Percentiles rank a stretch among this genome's conserved stretches.
Conservation (phyloP, 2,888 invertebrate genomes). For the Stegana nigrithorax region DNA sequence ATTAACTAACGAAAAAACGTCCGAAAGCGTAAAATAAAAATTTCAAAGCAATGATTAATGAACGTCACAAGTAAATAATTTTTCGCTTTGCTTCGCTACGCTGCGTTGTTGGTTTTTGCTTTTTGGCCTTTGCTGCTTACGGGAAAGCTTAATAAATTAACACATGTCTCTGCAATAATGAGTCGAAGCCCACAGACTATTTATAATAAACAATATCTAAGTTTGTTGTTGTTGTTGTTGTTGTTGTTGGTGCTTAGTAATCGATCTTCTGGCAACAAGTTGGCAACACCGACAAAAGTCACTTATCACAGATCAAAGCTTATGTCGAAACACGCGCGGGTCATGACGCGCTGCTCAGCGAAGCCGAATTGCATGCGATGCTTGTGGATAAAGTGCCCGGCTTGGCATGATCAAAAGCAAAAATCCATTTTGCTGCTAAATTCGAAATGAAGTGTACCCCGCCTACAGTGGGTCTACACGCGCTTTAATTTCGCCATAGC, state of each 20-base stretch:
- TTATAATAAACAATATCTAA: constrained; percentile 32
- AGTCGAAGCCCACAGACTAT: constrained; percentile 37
- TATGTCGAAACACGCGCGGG: constrained; percentile 1
- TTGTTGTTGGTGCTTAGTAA: background rate
- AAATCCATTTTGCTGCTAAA: too few species aligned
- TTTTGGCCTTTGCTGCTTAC: too few species aligned
- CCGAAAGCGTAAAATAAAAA: constrained; percentile 3
- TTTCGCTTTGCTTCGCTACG: background rate
- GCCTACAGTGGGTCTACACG: too few species aligned
- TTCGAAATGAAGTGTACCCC: too few species aligned
- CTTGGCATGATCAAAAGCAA: too few species aligned
- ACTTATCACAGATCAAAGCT: background rate
- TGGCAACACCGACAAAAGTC: background rate
- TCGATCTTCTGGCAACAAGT: background rate
- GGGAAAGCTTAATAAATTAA: constrained; percentile 62
- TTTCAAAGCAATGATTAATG: constrained; percentile 51
- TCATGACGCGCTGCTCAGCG: too few species aligned
- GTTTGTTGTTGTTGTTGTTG: background rate
- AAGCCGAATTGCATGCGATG: too few species aligned
- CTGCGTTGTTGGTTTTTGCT: background rate
- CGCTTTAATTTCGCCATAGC: too few species aligned
- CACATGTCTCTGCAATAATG: constrained; percentile 56
- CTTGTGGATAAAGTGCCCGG: too few species aligned
- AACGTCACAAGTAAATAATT: constrained; percentile 37
- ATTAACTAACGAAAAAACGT: constrained; percentile 55